These are phyloP conservation scores for Platysteira castanea DNA, from an alignment of 2,113 vertebrate species.

Conservation along the genomic window DNA sequence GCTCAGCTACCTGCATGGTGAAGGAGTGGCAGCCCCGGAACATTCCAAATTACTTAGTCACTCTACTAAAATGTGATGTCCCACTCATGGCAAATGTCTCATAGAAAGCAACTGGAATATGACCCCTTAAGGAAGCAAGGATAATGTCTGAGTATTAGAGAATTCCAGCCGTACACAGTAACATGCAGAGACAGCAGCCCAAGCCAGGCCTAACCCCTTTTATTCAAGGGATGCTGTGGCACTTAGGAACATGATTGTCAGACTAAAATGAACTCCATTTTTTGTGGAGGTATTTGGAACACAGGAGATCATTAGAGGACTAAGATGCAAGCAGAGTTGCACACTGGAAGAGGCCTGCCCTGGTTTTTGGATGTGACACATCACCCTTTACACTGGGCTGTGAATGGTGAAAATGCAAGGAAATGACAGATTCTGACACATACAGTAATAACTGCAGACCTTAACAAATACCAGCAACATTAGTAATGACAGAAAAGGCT, in stretches of 20 bases:
- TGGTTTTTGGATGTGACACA: not conserved
- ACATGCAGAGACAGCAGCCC: not conserved
- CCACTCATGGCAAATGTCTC: not conserved
- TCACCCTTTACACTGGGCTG: not conserved
- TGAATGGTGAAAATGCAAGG: not conserved
- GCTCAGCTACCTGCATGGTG: not conserved
- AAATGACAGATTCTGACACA: not conserved
- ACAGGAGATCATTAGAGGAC: not conserved
- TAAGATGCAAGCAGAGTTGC: not conserved
- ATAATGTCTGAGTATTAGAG: fast-evolving
- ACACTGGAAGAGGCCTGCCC: not conserved
- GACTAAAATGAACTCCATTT: not conserved
- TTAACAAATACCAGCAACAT: not conserved
- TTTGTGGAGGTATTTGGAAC: not conserved
- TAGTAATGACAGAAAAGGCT: not conserved
- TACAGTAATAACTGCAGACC: not conserved
- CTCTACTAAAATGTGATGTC: not conserved
- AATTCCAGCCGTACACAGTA: not conserved
- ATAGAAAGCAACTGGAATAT: not conserved
- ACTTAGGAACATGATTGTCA: not conserved
- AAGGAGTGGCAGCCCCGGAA: not conserved
- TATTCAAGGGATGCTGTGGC: not conserved
- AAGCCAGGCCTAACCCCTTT: not conserved
- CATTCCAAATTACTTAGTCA: not conserved
- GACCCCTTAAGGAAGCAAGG: not conserved